These are phyloP conservation scores for Cephus pulcher DNA, from an alignment of 2,888 invertebrate genomes.

Conservation along the genomic window DNA sequence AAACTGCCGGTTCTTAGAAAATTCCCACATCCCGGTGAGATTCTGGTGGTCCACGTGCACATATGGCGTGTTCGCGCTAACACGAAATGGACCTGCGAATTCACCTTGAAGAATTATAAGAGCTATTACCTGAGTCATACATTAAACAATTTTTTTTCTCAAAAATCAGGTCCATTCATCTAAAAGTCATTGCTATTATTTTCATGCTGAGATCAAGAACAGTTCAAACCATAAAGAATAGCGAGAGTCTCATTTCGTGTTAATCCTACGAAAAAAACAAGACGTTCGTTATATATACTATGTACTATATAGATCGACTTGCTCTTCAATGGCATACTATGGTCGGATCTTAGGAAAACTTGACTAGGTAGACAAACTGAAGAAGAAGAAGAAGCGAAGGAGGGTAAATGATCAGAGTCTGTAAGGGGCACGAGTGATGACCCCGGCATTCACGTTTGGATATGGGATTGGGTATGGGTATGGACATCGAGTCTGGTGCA, in stretches of 20 bases:
- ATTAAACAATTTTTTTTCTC: not conserved
- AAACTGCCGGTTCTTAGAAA: slow-evolving; percentile 25
- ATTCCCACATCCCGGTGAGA: slow-evolving; percentile 37
- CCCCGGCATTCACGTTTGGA: not conserved
- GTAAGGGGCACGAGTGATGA: not conserved
- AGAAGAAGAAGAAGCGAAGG: not conserved
- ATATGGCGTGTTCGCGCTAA: not conserved
- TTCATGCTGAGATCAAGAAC: not conserved
- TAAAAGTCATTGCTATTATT: not conserved
- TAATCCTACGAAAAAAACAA: not conserved
- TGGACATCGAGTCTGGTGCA: not conserved
- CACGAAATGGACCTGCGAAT: not conserved
- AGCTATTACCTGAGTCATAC: not conserved
- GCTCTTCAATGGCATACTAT: not conserved
- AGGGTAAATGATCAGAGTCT: not conserved
- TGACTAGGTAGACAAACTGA: not conserved
- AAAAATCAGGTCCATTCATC: not conserved
- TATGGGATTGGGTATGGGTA: not conserved
- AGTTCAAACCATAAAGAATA: not conserved
- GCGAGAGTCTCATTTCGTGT: not conserved
- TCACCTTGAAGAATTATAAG: not conserved
- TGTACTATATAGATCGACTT: not conserved
- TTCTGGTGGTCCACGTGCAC: not conserved
- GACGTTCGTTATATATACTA: not conserved
- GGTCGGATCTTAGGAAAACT: not conserved